Percentiles rank a stretch among this genome's conserved stretches.
phyloP scores from a whole-genome alignment of 2,113 vertebrate species.

The Herpetotheres cachinnans region DNA sequence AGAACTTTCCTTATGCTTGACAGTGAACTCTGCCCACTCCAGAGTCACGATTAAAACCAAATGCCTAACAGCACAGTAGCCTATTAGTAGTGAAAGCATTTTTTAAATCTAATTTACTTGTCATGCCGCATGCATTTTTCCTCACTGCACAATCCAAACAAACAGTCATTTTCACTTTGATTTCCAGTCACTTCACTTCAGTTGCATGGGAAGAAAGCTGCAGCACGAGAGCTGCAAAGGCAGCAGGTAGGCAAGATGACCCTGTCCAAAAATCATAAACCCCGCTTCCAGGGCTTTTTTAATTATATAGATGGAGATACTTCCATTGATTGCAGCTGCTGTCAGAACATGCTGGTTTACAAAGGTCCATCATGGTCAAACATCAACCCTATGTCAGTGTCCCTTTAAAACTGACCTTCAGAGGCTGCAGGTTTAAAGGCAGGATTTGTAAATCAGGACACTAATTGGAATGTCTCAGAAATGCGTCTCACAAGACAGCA shows the following conservation, averaged over 20 bases:
- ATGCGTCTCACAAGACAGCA: not conserved
- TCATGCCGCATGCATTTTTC: not conserved
- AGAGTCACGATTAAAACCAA: constrained; percentile 24
- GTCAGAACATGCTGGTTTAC: not conserved
- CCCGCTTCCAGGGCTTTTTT: not conserved
- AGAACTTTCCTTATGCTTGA: not conserved
- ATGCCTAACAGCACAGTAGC: not conserved
- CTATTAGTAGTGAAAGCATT: constrained; percentile 9
- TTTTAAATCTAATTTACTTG: not conserved
- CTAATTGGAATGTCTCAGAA: constrained; percentile 26
- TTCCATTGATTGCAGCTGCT: not conserved
- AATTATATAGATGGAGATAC: not conserved
- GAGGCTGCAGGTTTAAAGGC: not conserved
- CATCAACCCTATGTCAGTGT: not conserved
- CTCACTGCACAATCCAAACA: not conserved
- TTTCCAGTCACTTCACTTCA: not conserved
- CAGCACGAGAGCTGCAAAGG: not conserved
- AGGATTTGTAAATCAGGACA: constrained; percentile 17
- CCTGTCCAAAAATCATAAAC: not conserved
- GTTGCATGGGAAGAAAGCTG: not conserved
- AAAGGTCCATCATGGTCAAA: not conserved
- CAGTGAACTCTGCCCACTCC: not conserved
- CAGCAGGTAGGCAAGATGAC: not conserved
- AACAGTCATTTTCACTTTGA: not conserved
- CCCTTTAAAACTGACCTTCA: not conserved